These are phyloP conservation scores for Galago senegalensis DNA, from an alignment of 2,797 vertebrate genomes.

Conservation along the genomic window DNA sequence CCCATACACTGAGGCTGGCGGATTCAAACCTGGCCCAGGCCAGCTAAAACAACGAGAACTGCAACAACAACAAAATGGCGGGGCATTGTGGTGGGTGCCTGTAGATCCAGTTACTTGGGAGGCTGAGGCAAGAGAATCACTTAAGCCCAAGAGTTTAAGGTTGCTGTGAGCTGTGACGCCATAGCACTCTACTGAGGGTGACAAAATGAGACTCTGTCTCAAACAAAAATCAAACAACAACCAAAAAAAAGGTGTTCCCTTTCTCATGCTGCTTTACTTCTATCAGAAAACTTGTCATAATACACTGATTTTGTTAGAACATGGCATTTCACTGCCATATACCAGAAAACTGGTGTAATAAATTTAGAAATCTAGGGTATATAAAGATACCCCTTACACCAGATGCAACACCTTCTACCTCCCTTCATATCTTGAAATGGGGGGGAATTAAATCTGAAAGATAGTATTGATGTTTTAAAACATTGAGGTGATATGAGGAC, in stretches of 20 bases:
- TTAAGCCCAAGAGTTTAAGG: no score
- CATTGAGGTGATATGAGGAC: background rate
- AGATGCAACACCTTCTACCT: background rate
- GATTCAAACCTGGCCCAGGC: no score
- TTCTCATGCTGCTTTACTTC: slow-evolving; percentile 52
- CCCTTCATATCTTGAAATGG: slow-evolving; percentile 29
- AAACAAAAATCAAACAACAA: no score
- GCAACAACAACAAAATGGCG: no score
- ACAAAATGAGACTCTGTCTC: no score
- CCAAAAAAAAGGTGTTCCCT: slow-evolving; percentile 21
- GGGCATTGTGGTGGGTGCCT: no score
- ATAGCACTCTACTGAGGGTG: no score
- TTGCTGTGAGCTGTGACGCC: no score
- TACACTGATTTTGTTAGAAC: slow-evolving; percentile 55
- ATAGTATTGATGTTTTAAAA: background rate
- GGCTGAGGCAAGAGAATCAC: no score
- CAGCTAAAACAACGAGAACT: no score
- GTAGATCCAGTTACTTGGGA: no score
- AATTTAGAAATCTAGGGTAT: slow-evolving; percentile 45
- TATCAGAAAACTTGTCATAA: slow-evolving; percentile 53
- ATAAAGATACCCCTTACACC: background rate
- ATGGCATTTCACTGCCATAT: slow-evolving; percentile 5
- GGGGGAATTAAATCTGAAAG: slow-evolving; percentile 44
- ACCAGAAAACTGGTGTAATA: background rate
- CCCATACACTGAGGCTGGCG: no score